Evolutionary conservation across 2,888 invertebrate species (phyloP).

Genomic region (Coelopa pilipes): DNA sequence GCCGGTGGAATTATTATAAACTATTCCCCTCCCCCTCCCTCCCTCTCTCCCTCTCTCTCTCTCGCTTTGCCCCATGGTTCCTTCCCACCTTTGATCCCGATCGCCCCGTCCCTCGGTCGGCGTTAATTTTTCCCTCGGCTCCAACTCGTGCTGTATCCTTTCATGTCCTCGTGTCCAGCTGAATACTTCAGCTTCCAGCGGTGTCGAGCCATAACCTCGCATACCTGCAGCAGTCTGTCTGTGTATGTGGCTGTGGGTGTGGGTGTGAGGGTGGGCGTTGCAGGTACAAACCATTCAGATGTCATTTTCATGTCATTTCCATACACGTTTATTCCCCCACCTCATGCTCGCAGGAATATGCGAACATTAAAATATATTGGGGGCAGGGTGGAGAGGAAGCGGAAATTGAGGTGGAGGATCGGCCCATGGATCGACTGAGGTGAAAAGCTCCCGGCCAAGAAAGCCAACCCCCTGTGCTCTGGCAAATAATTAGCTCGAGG

Average conservation of each 20-base stretch:
- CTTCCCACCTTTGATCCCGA: background rate
- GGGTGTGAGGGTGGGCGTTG: background rate
- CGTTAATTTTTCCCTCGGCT: background rate
- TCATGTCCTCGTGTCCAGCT: background rate
- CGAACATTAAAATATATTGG: too few relatives aligned
- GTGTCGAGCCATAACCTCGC: background rate
- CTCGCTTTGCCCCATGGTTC: background rate
- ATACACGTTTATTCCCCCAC: background rate
- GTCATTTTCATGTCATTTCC: slow-evolving; percentile 26
- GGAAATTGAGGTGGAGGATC: too few relatives aligned
- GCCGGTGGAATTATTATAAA: background rate
- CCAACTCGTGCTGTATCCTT: background rate
- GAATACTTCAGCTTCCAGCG: background rate
- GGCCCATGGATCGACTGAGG: too few relatives aligned
- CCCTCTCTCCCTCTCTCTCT: background rate
- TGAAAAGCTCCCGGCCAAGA: too few relatives aligned
- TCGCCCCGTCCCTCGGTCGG: too few relatives aligned
- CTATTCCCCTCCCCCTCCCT: background rate
- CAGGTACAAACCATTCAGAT: slow-evolving; percentile 3
- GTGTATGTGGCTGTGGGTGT: background rate
- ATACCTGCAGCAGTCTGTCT: background rate
- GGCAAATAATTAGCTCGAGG: too few relatives aligned
- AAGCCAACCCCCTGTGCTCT: too few relatives aligned
- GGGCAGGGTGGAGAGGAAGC: too few relatives aligned
- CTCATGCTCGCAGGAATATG: too few relatives aligned